Conservation (phyloP, 2,113 vertebrate genomes). For the Rhea pennata region DNA sequence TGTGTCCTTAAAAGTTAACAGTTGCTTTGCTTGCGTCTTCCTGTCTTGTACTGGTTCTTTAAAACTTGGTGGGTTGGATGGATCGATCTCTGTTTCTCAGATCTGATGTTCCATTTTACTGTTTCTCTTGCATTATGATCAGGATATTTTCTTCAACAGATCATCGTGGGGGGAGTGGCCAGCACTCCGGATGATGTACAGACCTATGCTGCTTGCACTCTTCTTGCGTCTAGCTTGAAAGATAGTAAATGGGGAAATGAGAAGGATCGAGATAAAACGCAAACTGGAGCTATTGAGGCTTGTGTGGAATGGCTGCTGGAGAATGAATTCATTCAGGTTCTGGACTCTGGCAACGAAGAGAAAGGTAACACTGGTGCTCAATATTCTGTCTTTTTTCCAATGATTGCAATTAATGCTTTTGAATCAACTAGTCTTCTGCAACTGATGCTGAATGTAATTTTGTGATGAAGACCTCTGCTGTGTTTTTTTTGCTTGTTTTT, state of each 20-base stretch:
- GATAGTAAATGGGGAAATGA: constrained; percentile 38
- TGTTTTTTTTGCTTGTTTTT: not conserved
- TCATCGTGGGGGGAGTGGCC: constrained; percentile 92
- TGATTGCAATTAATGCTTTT: not conserved
- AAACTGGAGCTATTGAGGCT: constrained; percentile 83
- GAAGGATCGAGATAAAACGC: constrained; percentile 53
- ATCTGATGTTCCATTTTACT: not conserved
- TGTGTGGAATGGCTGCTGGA: constrained; percentile 92
- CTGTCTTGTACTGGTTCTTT: not conserved
- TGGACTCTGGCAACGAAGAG: constrained; percentile 69
- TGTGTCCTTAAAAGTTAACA: not conserved
- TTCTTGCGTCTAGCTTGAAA: constrained; percentile 85
- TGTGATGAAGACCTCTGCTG: not conserved
- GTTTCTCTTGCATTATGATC: constrained; percentile 5
- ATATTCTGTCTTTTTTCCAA: not conserved
- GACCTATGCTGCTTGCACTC: constrained; percentile 89
- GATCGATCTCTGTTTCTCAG: not conserved
- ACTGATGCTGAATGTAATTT: not conserved
- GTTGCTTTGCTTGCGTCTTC: not conserved
- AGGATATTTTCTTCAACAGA: constrained; percentile 76
- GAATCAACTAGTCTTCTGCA: not conserved
- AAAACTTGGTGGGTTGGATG: not conserved
- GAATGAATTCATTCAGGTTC: constrained; percentile 92
- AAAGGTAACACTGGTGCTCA: constrained; percentile 72
- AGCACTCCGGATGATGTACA: constrained; percentile 88